Evolutionary conservation across 2,113 vertebrate species (phyloP).

Genomic region (Notarius quadriscutis): DNA sequence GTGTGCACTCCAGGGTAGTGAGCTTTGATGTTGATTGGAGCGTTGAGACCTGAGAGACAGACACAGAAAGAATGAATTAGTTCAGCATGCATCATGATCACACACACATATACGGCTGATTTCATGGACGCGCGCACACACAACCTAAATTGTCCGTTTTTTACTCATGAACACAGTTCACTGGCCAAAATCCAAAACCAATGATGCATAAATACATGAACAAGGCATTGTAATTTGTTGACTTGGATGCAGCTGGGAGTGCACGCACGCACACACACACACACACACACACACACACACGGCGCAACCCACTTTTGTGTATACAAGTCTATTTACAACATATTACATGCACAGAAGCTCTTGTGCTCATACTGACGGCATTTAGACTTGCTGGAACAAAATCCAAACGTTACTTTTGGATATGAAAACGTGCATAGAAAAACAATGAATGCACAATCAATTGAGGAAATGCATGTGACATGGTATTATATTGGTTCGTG

Average conservation of each 20-base stretch:
- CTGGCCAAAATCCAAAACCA: background rate
- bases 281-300: background rate
- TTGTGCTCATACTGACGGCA: background rate
- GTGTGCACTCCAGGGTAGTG: conserved; percentile 25
- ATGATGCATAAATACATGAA: conserved; percentile 30
- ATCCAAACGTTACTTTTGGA: background rate
- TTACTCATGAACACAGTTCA: conserved; percentile 29
- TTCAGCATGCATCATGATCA: conserved; percentile 57
- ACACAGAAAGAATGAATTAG: background rate
- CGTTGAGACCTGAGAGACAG: conserved; percentile 34
- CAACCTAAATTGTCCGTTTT: conserved; percentile 1
- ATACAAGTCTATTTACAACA: conserved; percentile 4
- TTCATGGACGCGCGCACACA: conserved; percentile 15
- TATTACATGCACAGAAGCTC: conserved; percentile 15
- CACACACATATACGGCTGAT: conserved; percentile 51
- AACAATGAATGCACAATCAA: background rate
- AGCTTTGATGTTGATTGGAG: conserved; percentile 62
- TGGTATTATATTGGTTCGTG: background rate
- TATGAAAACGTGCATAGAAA: background rate
- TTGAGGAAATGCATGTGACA: conserved; percentile 10
- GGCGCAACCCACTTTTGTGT: background rate
- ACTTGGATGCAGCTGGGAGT: conserved; percentile 33
- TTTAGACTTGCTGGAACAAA: background rate
- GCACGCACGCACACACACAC: conserved; percentile 13
- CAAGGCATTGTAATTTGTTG: conserved; percentile 15